Evolutionary conservation across 2,888 invertebrate species (phyloP).

Genomic region (Chymomyza fuscimana): DNA sequence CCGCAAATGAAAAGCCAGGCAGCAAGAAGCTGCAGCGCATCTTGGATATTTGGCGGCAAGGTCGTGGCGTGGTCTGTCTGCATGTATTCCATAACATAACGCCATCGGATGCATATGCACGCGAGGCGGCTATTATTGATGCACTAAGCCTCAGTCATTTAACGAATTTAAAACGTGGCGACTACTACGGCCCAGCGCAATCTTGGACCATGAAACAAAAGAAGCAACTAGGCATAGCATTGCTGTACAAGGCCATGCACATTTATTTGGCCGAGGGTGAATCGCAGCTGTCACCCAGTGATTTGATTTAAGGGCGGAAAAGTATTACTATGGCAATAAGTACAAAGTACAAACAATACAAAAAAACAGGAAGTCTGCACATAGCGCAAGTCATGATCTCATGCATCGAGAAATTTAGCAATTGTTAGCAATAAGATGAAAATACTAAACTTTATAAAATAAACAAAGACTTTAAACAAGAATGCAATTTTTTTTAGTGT

Average conservation of each 20-base stretch:
- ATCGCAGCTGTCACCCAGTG: slow-evolving; percentile 89
- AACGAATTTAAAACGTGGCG: slow-evolving; percentile 89
- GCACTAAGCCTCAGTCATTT: slow-evolving; percentile 88
- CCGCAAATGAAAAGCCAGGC: slow-evolving; percentile 36
- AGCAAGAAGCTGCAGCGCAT: slow-evolving; percentile 87
- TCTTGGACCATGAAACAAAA: slow-evolving; percentile 87
- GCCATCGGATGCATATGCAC: slow-evolving; percentile 94
- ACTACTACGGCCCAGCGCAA: slow-evolving; percentile 89
- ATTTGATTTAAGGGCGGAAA: slow-evolving; percentile 80
- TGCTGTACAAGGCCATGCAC: slow-evolving; percentile 89
- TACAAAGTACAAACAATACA: slow-evolving; percentile 7
- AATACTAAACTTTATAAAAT: background rate
- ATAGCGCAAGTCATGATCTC: background rate
- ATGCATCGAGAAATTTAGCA: background rate
- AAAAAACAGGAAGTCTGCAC: background rate
- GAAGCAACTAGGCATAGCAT: slow-evolving; percentile 87
- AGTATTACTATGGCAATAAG: background rate
- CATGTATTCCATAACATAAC: slow-evolving; percentile 95
- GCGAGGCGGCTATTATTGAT: slow-evolving; percentile 97
- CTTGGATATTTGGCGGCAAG: slow-evolving; percentile 91
- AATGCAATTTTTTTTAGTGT: background rate
- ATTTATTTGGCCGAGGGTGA: slow-evolving; percentile 94
- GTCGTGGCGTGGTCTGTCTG: slow-evolving; percentile 92
- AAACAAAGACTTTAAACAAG: background rate
- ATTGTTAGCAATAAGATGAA: background rate